Base-by-base conservation (phyloP, 2,113 vertebrate species). In the Cololabis saira region DNA sequence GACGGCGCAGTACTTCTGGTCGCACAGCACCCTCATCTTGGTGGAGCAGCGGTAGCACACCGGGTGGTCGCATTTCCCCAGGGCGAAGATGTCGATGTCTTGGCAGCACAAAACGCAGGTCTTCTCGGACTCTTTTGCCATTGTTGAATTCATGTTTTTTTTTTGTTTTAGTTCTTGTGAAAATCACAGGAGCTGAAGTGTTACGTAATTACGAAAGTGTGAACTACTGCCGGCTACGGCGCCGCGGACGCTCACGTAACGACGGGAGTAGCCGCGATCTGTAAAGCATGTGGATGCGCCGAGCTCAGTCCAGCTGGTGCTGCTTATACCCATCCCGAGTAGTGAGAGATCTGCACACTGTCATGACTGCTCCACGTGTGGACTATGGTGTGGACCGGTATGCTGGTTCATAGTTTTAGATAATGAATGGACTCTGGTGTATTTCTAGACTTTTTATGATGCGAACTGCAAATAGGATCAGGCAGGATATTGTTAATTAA, bases 31-130 rank as follows among this genome's bases (percentile, higher is more conserved):
- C 83, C 97, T 90, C 97, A 98, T 98, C 89, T 98, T 96, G 84
- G 96, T 98, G 72, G 97, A 99, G 88, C 97, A 99, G 76, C 96
- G 96, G 89, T 95, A 98, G 85, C 97, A 99, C 84, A 99, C 95
- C 22, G 97, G 96, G 87, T 99, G 97, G 61, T 99, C 97, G 74
- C 97, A 98, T 85, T 96, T 97, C 43, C 97, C 97, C 66, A 98
- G 59, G 1, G 97, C 97, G 78, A 95, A 95, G 67, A 97, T 93
- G 4, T 97, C 95, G 73, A 98, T 83, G 12, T 99, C 96, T 0
- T 96, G 96, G 80, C 97, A 98, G 90, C 97, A 99, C 61, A 99
- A 89, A 64, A 99, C 97, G 11, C 96, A 97, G 51, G 87, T 86
- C 60, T 91, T 89, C 82, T 94, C 93, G 0, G 88, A 41, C 13